Conservation (phyloP, 1,140 invertebrate species). For the Euwallacea similis region DNA sequence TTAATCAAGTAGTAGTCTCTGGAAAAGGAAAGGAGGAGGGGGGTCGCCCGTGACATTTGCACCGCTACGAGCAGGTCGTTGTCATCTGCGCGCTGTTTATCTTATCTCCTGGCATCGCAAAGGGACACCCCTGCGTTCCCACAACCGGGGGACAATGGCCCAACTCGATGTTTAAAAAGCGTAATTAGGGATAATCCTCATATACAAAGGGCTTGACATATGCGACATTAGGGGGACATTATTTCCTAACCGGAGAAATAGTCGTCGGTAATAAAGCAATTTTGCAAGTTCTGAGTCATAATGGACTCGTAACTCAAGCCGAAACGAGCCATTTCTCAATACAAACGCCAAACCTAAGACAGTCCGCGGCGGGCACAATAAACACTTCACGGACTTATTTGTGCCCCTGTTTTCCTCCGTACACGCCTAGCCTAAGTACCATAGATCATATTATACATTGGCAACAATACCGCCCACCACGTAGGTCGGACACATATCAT, state of each 20-base stretch:
- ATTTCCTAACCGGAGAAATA: background rate
- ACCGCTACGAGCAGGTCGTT: conserved; percentile 47
- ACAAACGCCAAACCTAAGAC: conserved; percentile 14
- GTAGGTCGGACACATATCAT: conserved; percentile 29
- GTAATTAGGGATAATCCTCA: conserved; percentile 53
- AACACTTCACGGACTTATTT: conserved; percentile 34
- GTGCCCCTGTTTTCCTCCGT: conserved; percentile 37
- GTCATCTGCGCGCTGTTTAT: conserved; percentile 49
- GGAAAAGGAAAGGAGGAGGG: background rate
- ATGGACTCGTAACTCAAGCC: conserved; percentile 8
- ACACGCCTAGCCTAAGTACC: conserved; percentile 31
- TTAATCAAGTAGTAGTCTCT: conserved; percentile 29
- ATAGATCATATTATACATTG: conserved; percentile 31
- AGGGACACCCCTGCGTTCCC: conserved; percentile 46
- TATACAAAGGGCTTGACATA: conserved; percentile 48
- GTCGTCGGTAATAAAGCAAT: background rate
- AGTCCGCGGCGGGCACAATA: conserved; percentile 9
- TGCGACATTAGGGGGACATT: conserved; percentile 43
- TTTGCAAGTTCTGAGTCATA: background rate
- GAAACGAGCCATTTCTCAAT: conserved; percentile 16
- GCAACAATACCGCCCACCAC: conserved; percentile 31
- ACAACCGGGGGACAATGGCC: conserved; percentile 48
- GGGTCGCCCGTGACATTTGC: conserved; percentile 45
- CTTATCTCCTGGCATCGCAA: conserved; percentile 50
- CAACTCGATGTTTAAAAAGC: conserved; percentile 49